Evolutionary conservation across 2,113 vertebrate genomes (phyloP).

Genomic region (Zosterops pallidus): DNA sequence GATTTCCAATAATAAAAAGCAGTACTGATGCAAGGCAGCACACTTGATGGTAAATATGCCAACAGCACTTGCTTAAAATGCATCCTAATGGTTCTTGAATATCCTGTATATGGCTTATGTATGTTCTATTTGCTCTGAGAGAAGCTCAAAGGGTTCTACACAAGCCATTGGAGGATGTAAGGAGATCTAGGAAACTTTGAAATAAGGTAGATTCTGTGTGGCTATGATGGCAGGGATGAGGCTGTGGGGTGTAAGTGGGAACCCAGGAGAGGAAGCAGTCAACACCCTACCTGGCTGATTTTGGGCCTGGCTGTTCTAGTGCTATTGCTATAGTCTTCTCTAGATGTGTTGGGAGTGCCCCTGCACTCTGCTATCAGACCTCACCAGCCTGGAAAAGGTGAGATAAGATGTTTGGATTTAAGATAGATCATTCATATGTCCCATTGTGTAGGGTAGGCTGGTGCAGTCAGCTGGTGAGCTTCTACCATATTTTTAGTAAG

Average conservation of each 20-base stretch:
- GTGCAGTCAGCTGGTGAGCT: background rate
- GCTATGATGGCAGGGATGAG: background rate
- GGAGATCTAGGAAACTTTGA: background rate
- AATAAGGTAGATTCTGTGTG: background rate
- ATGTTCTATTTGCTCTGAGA: background rate
- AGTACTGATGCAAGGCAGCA: background rate
- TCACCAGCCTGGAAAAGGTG: background rate
- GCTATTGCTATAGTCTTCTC: background rate
- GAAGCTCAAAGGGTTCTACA: background rate
- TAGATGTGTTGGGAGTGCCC: background rate
- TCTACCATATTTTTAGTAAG: background rate
- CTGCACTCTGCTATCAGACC: background rate
- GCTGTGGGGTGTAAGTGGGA: background rate
- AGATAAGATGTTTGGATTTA: background rate
- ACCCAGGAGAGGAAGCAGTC: background rate
- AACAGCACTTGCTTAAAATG: background rate
- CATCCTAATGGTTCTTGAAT: background rate
- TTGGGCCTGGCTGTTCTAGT: background rate
- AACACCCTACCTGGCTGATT: fast-evolving
- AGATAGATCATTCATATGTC: background rate
- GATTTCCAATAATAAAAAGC: constrained; percentile 2
- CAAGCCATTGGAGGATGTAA: background rate
- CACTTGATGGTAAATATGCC: background rate
- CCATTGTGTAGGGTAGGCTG: background rate
- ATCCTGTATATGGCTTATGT: background rate